A percentile compares a stretch with the other conserved stretches of the same genome.
Conservation (phyloP, 2,797 vertebrate species). For the Poecilia gillii region DNA sequence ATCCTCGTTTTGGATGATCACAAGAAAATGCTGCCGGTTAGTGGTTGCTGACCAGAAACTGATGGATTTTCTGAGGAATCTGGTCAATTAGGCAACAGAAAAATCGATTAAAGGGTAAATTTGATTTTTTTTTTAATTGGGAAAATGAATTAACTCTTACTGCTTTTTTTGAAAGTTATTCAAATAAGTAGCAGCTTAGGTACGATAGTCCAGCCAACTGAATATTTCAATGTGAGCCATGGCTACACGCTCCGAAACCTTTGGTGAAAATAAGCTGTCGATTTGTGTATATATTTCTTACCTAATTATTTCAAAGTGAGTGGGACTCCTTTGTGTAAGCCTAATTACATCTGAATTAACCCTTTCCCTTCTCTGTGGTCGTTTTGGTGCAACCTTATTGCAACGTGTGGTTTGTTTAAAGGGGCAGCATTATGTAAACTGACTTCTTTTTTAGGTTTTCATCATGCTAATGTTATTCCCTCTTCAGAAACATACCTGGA, state of each 20-base stretch:
- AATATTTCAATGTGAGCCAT: not conserved
- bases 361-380: not conserved
- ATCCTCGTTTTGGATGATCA: constrained; percentile 5
- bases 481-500: too few species aligned
- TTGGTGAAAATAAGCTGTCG: not conserved
- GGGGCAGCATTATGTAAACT: too few species aligned
- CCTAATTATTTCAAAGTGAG: not conserved
- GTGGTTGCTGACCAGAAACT: constrained; percentile 1
- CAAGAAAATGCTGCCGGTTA: not conserved
- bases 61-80: not conserved
- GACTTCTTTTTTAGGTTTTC: too few species aligned
- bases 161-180: too few species aligned
- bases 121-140: too few species aligned
- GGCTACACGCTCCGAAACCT: not conserved
- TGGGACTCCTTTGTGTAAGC: not conserved
- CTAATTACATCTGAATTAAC: not conserved
- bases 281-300: not conserved
- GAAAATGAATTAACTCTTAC: too few species aligned
- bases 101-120: too few species aligned
- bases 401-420: not conserved
- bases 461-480: too few species aligned
- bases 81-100: not conserved
- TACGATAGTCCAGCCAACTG: not conserved
- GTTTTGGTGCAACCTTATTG: not conserved
- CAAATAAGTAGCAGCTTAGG: too few species aligned